Evolutionary conservation across 2,888 invertebrate genomes (phyloP), one percentile per base, ranked within the genome.

Genomic region (Diaperis boleti): DNA sequence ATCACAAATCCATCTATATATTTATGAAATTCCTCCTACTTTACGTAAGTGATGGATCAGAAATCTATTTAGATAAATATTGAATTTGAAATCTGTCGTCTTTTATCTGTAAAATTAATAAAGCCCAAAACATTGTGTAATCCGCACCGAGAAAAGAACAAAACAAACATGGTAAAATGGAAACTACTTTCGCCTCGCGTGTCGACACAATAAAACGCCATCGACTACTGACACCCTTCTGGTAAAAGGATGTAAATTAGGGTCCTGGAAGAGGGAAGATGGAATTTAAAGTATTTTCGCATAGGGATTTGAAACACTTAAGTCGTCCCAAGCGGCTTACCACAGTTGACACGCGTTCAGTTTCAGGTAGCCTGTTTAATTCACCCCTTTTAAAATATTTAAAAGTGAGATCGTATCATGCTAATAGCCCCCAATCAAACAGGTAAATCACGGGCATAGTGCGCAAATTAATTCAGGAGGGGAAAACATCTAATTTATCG

Each of bases 201-300:
- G 26, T 26, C 26, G 26, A 26, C 26, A 26, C 26, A 26, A 26
- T 26, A 26, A 26, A 26, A 26, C 26, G 31, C 56, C 29, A 52
- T 60, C 39, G 49, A 60, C 10, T 59, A 63, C 49, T 68, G 69
- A 65, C 69, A 70, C 71, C 69, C 65, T 67, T 67, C 61, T 35
- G 26, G 52, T 35, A 61, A 60, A 65, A 60, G 62, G 69, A 72
- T 72, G 72, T 72, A 74, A 74, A 72, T 74, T 71, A 72, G 74
- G 74, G 70, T 63, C 56, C 11, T 59, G 55, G 54, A 49, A 39
- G 64, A 66, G 69, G 63, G 65, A 65, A 68, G 63, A 44, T 67
- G 67, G 74, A 73, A 72, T 74, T 74, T 74, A 74, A 74, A 74
- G 72, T 72, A 70, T 73, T 67, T 69, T 67, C 67, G 64, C 65